Percentiles rank a stretch among this genome's conserved stretches.
Evolutionary conservation across 2,113 vertebrate genomes (phyloP).

Genomic region (Anser cygnoides): DNA sequence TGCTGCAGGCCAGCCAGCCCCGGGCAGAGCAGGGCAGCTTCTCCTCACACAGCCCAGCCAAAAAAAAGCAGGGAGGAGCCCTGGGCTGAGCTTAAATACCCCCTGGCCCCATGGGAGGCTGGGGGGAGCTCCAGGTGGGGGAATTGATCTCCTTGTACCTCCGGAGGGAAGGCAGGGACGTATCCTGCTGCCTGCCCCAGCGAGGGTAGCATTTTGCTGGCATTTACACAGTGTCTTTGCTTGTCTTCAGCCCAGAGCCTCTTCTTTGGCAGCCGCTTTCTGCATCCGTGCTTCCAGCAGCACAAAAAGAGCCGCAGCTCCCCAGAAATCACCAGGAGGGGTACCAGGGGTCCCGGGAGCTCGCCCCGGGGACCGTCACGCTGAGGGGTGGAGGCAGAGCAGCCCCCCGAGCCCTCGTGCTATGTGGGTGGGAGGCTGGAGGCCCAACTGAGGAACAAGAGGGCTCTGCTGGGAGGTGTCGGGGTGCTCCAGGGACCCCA

Average conservation of each 20-base stretch:
- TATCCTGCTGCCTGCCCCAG: too few relatives aligned
- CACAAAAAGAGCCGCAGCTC: too few relatives aligned
- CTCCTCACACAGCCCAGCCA: rapidly evolving
- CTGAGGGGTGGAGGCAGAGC: not conserved
- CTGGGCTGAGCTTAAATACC: not conserved
- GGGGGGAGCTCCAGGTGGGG: not conserved
- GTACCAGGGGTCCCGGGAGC: too few relatives aligned
- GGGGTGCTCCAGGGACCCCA: too few relatives aligned
- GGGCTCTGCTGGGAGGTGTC: not conserved
- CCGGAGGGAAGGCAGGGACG: not conserved
- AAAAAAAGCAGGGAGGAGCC: too few relatives aligned
- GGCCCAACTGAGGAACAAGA: rapidly evolving
- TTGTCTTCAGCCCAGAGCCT: too few relatives aligned
- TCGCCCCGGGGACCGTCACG: too few relatives aligned
- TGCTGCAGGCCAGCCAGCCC: rapidly evolving
- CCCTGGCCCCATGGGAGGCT: not conserved
- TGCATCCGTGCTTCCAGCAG: not conserved
- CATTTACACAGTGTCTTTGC: too few relatives aligned
- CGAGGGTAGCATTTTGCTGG: too few relatives aligned
- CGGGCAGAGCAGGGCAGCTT: rapidly evolving
- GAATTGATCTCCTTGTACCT: not conserved
- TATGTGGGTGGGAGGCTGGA: too few relatives aligned
- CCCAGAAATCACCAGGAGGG: too few relatives aligned
- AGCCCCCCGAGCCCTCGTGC: not conserved
- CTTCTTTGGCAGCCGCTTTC: too few relatives aligned